Evolutionary conservation across 2,797 vertebrate species (phyloP), one percentile per base, ranked within the genome.

Genomic region (Emys orbicularis): DNA sequence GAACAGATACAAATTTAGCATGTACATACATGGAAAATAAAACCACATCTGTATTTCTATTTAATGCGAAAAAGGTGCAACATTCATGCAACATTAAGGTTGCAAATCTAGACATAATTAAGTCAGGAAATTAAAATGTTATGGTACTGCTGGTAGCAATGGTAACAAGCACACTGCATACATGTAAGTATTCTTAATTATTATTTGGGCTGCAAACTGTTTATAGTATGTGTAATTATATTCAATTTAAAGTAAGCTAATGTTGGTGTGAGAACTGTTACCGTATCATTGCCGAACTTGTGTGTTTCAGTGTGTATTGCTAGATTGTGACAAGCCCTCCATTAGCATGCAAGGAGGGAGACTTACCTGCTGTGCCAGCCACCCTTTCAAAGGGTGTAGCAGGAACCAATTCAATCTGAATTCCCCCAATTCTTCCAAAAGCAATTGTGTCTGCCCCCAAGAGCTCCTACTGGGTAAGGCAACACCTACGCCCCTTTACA

Each of bases 231-330:
- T 44, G 50, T 86, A 25, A 57, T 88, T 74, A 74, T 37, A 41
- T 8, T 59, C 3, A 10, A 19, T 29, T 90, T 77, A 68, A 54
- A 92, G 61, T 0, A 76, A 65, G 34, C 3, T 72, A 3, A 21
- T 31, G 89, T 88, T 87, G 21, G 52, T 1, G 0, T 21, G 29
- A 92, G 86, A 93, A 57, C 27, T 29, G 27, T 10, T 57, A 37
- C 57, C 72, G 76, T 29, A 79, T 27, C 84, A 72, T 79, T 2
- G 1, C 25, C 5, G 37, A 83, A 86, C 41, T 81, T 72, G 57
- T 76, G 1, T 3, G n/a, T 87, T 88, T 83, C 92, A 93, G 81
- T 54, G 72, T 54, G 29, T 83, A 57, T 81, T 15, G 49, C 59
- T 83, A 74, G 76, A 52, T 1, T 57, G 23, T 37, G 68, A 81